Conservation (phyloP, 2,888 invertebrate species). For the Archaeoteleia sp. region DNA sequence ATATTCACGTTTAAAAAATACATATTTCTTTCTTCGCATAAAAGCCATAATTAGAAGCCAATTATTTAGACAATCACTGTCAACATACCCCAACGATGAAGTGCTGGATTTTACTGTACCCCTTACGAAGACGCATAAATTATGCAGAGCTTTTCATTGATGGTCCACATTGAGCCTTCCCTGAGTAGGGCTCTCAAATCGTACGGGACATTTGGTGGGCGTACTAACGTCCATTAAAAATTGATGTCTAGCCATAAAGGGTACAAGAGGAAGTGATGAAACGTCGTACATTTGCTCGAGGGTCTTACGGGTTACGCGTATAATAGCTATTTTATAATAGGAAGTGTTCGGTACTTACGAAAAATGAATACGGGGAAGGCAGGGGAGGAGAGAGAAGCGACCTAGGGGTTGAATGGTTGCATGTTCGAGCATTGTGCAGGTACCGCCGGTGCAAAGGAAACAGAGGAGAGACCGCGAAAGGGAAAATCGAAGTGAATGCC, state of each 20-base stretch:
- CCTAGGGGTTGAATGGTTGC: neutral
- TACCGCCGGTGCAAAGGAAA: neutral
- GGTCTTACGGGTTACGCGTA: constrained; percentile 22
- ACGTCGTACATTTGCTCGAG: constrained; percentile 8
- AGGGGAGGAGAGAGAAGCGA: constrained; percentile 1
- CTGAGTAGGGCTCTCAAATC: neutral
- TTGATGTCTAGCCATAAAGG: constrained; percentile 25
- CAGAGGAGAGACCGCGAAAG: neutral
- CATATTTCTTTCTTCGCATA: no score
- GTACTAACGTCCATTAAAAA: constrained; percentile 31
- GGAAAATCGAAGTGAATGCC: constrained; percentile 27
- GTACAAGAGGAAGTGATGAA: constrained; percentile 15
- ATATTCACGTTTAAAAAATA: no score
- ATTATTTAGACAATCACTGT: neutral
- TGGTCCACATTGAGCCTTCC: neutral
- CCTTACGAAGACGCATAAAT: constrained; percentile 18
- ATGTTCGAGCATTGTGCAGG: neutral
- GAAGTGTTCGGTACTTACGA: constrained; percentile 35
- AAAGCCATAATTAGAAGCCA: neutral
- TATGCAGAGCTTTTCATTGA: constrained; percentile 23
- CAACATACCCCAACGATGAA: neutral
- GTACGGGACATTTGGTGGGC: constrained; percentile 31
- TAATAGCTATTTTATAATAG: constrained; percentile 46
- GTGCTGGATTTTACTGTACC: constrained; percentile 21
- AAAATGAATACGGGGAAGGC: constrained; percentile 29